Evolutionary conservation across 2,113 vertebrate species (phyloP), one percentile per base, ranked within the genome.

Genomic region (Atractosteus spatula): DNA sequence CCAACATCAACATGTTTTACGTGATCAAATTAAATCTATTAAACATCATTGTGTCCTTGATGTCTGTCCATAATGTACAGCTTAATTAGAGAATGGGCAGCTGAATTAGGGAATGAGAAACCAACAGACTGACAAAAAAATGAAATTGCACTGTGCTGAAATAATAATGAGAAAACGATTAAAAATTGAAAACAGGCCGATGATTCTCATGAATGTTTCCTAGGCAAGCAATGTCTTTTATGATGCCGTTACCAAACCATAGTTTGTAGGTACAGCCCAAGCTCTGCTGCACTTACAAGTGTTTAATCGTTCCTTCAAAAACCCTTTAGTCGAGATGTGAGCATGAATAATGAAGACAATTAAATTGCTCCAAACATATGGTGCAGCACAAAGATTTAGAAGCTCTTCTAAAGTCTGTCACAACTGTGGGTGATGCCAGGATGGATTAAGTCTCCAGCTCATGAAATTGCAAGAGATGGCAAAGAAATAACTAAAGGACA

Each of bases 341-440:
- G 51, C 74, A 84, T 85, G 85, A 89, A 74, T 82, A 82, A 89
- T 88, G 81, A 79, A 29, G 70, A 76, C 73, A 80, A 84, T 87
- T 88, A 83, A 86, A 87, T 88, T 89, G 84, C 71, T 74, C 43
- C 57, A 70, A 86, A 79, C 87, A 89, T 87, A 89, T 88, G 87
- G 88, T 77, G 82, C 64, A 71, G 77, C 74, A 73, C 81, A 78
- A 70, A 85, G 76, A 81, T 86, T 81, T 79, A 74, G 86, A 76
- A 43, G 67, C 75, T 68, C 75, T 77, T 77, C 80, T 77, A 74
- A 66, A 79, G 80, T 74, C 79, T 81, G 81, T 70, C 77, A 81
- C 66, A 78, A 74, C 66, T 76, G 61, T 71, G 73, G 54, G 70
- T 67, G 70, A 78, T 68, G 47, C 76, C 61, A 54, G 12, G 57